Evolutionary conservation across 2,113 vertebrate genomes (phyloP), one percentile per base, ranked within the genome.

Genomic region (Eclectus roratus): DNA sequence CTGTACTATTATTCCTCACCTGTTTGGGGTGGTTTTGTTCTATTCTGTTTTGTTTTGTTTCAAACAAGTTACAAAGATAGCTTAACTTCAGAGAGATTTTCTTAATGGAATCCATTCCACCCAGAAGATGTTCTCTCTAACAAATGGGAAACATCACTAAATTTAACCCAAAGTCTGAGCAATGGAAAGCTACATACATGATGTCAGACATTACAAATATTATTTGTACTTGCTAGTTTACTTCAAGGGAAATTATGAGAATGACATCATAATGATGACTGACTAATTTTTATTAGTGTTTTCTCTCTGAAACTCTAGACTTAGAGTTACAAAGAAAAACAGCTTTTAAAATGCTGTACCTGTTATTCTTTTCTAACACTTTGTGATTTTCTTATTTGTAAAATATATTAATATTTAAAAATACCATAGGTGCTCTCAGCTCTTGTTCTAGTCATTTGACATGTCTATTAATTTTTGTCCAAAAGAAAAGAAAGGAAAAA

Each of bases 141-240:
- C 96, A 97, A 98, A 98, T 97, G 98, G 96, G 97, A 98, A 98
- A 97, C 90, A 92, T 97, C 97, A 95, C 96, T 98, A 97, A 97
- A 96, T 97, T 94, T 97, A 96, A 98, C 91, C 87, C 86, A 79
- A 94, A 95, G 84, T 96, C 93, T 98, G 96, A 98, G 98, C 95
- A 98, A 97, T 98, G 98, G 98, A 98, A 98, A 98, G 97, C 97
- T 97, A 98, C 97, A 98, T 98, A 97, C 97, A 98, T 98, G 98
- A 98, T 98, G 98, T 98, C 97, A 97, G 93, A 94, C 96, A 98
- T 98, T 98, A 97, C 97, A 98, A 98, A 98, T 98, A 98, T 98
- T 98, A 98, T 98, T 98, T 98, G 98, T 98, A 98, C 98, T 97
- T 96, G 90, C 96, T 97, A 94, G 97, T 97, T 98, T 98, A 98